Percentiles rank a stretch among this genome's conserved stretches.
Conservation (phyloP, 2,888 invertebrate genomes). For the Eledona agricola region DNA sequence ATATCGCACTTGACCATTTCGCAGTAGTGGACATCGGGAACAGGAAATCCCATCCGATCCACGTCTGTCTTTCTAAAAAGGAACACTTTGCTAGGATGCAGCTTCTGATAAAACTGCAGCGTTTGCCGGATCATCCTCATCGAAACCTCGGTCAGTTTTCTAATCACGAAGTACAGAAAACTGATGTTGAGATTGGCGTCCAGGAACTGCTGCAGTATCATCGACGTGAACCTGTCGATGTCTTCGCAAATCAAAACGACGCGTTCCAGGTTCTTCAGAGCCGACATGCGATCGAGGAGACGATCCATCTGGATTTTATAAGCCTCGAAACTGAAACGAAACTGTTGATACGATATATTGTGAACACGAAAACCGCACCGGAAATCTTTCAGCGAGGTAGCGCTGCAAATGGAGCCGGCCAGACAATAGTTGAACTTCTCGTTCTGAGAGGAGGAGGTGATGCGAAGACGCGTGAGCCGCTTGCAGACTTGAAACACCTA, state of each 20-base stretch:
- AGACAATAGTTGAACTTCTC: conserved; percentile 22
- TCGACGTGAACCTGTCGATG: conserved; percentile 10
- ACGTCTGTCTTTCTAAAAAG: conserved; percentile 5
- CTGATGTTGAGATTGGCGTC: conserved; percentile 8
- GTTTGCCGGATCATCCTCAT: conserved; percentile 9
- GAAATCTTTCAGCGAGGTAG: conserved; percentile 14
- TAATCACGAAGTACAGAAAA: conserved; percentile 23
- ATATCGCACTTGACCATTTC: conserved; percentile 21
- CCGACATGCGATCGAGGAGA: conserved; percentile 7
- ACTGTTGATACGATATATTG: background rate
- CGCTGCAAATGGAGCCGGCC: conserved; percentile 1
- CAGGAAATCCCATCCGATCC: conserved; percentile 5
- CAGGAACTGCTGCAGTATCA: conserved; percentile 6
- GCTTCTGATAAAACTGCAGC: conserved; percentile 13
- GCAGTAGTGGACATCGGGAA: conserved; percentile 25
- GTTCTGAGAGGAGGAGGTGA: conserved; percentile 6
- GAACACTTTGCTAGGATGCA: conserved; percentile 19
- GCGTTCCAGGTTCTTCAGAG: conserved; percentile 12
- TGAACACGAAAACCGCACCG: no score
- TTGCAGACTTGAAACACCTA: conserved; percentile 21
- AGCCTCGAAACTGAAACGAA: conserved; percentile 16
- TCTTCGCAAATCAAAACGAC: conserved; percentile 15
- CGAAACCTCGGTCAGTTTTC: background rate
- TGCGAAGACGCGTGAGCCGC: conserved; percentile 4
- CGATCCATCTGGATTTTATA: conserved; percentile 10